Base-by-base conservation (phyloP, 2,797 vertebrate species). In the Oreortyx pictus region DNA sequence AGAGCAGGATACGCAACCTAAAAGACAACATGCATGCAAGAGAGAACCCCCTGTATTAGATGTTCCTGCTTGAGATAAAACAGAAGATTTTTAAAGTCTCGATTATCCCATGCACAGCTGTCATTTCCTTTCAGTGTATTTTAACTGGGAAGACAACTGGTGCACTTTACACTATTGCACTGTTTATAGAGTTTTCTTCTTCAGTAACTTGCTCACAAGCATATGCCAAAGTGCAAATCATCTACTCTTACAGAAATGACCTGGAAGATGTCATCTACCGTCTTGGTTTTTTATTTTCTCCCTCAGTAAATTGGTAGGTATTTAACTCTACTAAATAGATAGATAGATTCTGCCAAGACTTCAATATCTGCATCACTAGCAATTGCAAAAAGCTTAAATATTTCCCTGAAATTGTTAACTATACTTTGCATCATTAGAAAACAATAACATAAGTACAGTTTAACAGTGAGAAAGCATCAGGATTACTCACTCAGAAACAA, bases 121-220 rank as follows among this genome's bases (percentile, higher is more conserved):
- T 74, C 52, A 44, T 25, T 73, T 88, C 25, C 61, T 76, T 90
- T 79, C 83, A 31, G 31, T 35, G 20, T 61, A 50, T 59, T 82
- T 89, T 65, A 80, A 76, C 52, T n/a, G 16, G 35, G 49, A 91
- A 92, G 83, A 57, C 20, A 88, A 94, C 61, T 56, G 31, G 37
- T 83, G 20, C 31, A 76, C 83, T 79, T 88, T 71, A 84, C 4
- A 0, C 49, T 66, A 49, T 84, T 80, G 72, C 46, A 27, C 11
- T 78, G 23, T 73, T 88, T 80, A 84, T 37, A 89, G 65, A 1
- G 1, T 62, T 78, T 86, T 77, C 50, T 90, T n/a, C 74, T 75
- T 70, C 18, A 71, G 33, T 27, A 74, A 73, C 31, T 67, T 82
- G 23, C 46, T 79, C 64, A 66, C 20, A 33, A 75, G 46, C 25